Base-by-base conservation (phyloP, 1,140 invertebrate species). In the Drosophila santomea region DNA sequence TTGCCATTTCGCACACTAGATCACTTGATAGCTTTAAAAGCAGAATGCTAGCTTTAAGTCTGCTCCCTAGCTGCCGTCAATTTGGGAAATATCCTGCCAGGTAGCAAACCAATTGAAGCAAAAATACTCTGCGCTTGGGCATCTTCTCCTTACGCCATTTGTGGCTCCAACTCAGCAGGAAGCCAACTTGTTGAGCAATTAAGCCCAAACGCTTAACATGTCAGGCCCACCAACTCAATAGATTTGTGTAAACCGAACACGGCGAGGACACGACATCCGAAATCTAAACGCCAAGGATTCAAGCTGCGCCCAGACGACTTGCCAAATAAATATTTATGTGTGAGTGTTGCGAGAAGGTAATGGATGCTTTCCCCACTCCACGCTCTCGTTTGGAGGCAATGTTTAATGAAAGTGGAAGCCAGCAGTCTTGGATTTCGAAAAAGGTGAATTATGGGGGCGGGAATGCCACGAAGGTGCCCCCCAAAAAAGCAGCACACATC, bases 151-250 rank as follows among this genome's bases (percentile, higher is more conserved):
- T 67, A 35, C 32, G 48, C 36, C 55, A 43, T 38, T 50, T 63
- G 32, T 43, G 72, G 60, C 28, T 45, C 7, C 35, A 23, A 20
- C 73, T 32, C 81, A 38, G 66, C 82, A 78, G 64, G 82, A 68
- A 58, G 64, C 78, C 82, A 86, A 86, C 82, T 86, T 86, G 82
- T 86, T 86, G 82, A 86, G 82, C 82, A 86, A 86, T 85, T 86
- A 86, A 86, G 82, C 74, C 68, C 55, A 38, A 73, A 45, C 64
- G 64, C 64, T 75, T 66, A 58, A 58, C 71, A 55, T 68, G 56
- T 41, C 44, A 48, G 32, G 35, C 55, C 52, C 64, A 69, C 61
- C 45, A 76, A 39, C 80, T 79, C 59, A 60, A 68, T 84, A 64
- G 79, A 80, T 84, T 84, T 84, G 72, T 83, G 66, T 63, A 71